A percentile compares a stretch with the other conserved stretches of the same genome.
phyloP scores from a whole-genome alignment of 2,797 vertebrate genomes.

The Hyperoplus lanceolatus region DNA sequence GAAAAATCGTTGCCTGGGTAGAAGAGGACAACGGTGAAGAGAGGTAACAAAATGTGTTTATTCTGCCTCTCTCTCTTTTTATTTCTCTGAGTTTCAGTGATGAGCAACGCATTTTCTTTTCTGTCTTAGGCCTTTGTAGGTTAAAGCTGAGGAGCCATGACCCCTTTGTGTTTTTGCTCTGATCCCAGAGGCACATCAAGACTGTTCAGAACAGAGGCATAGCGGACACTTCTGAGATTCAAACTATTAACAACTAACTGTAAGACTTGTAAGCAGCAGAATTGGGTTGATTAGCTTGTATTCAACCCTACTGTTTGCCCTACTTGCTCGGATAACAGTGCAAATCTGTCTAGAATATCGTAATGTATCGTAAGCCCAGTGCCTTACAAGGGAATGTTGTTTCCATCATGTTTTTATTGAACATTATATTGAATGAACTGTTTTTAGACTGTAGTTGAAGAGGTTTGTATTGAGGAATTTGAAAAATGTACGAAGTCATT shows the following conservation, averaged over 20 bases:
- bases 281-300: slow-evolving; percentile 30
- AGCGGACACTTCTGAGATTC: slow-evolving; percentile 19
- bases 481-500: not conserved
- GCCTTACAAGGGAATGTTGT: slow-evolving; percentile 56
- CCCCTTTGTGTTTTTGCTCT: slow-evolving; percentile 4
- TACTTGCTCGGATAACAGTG: not conserved
- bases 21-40: slow-evolving; percentile 92
- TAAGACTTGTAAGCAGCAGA: slow-evolving; percentile 27
- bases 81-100: not conserved
- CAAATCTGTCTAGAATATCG: slow-evolving; percentile 9
- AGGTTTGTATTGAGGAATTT: slow-evolving; percentile 17
- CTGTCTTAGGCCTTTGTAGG: slow-evolving; percentile 65
- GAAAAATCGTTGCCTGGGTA: slow-evolving; percentile 97
- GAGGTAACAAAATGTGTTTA: slow-evolving; percentile 71
- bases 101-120: slow-evolving; percentile 10
- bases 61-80: not conserved
- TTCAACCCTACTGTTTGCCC: not conserved
- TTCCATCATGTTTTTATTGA: slow-evolving; percentile 20
- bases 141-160: slow-evolving; percentile 13
- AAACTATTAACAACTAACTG: slow-evolving; percentile 14
- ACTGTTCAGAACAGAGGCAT: slow-evolving; percentile 17
- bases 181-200: slow-evolving; percentile 38
- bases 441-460: slow-evolving; percentile 14
- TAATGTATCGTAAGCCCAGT: slow-evolving; percentile 34
- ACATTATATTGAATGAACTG: not conserved